phyloP scores from a whole-genome alignment of 2,888 invertebrate genomes.

The Morinoia aosen region DNA sequence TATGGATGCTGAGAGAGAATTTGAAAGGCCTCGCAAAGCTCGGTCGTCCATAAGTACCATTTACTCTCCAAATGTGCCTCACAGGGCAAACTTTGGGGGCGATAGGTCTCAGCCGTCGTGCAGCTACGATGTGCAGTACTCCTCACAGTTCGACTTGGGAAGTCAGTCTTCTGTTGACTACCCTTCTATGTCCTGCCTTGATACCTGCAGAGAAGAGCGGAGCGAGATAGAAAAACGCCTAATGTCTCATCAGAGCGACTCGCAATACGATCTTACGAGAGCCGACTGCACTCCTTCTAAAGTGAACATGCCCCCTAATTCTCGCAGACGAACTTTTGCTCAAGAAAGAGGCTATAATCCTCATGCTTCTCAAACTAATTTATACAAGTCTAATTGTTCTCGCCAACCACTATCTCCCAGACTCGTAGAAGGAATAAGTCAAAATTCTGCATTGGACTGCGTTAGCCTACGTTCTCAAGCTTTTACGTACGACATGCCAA shows the following conservation, averaged over 20 bases:
- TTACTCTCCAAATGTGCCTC: constrained; percentile 20
- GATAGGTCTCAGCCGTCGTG: constrained; percentile 27
- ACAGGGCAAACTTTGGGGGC: not conserved
- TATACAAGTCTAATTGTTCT: not conserved
- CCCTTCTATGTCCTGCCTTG: constrained; percentile 36
- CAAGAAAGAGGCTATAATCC: not conserved
- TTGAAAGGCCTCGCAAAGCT: constrained; percentile 6
- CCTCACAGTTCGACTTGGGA: constrained; percentile 14
- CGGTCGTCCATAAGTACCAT: constrained; percentile 30
- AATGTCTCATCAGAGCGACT: constrained; percentile 28
- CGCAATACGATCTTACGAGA: not conserved
- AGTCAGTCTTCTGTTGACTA: constrained; percentile 39
- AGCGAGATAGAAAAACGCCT: constrained; percentile 45
- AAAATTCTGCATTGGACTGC: constrained; percentile 29
- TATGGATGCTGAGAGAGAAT: constrained; percentile 46
- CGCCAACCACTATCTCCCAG: constrained; percentile 27
- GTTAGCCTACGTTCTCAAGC: not conserved
- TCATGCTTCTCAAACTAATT: not conserved
- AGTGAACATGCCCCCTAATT: not conserved
- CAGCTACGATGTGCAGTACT: constrained; percentile 36
- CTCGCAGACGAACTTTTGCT: constrained; percentile 9
- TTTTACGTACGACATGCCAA: constrained; percentile 7
- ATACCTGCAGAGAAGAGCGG: constrained; percentile 10
- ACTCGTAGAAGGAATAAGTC: constrained; percentile 20
- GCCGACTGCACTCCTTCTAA: not conserved